Percentiles rank a stretch among this genome's conserved stretches.
These are phyloP conservation scores for Pheosia tremula DNA, from an alignment of 2,888 invertebrate species.

Conservation along the genomic window DNA sequence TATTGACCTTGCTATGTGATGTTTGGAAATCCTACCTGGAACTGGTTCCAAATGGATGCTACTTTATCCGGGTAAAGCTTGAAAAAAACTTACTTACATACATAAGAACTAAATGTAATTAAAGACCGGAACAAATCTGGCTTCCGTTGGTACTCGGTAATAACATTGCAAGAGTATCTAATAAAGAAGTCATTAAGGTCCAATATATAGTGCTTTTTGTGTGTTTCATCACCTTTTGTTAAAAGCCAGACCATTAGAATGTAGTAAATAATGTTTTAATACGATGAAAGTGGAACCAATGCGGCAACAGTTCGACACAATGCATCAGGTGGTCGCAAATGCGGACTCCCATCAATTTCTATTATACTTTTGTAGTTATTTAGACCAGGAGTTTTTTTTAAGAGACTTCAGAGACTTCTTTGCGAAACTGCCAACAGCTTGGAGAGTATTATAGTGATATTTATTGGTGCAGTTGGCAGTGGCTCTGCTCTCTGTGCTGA, in stretches of 20 bases:
- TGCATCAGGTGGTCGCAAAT: too few relatives aligned
- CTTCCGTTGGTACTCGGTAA: not conserved
- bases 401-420: too few relatives aligned
- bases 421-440: too few relatives aligned
- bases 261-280: too few relatives aligned
- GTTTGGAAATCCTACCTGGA: not conserved
- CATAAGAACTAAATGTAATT: constrained; percentile 3
- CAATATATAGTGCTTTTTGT: not conserved
- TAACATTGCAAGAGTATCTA: not conserved
- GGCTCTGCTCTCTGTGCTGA: too few relatives aligned
- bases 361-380: too few relatives aligned
- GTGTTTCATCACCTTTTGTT: not conserved
- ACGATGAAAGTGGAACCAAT: too few relatives aligned
- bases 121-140: not conserved
- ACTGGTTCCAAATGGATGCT: not conserved
- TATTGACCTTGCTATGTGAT: not conserved
- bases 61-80: not conserved
- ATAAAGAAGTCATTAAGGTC: not conserved
- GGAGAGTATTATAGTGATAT: too few relatives aligned
- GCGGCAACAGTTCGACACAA: too few relatives aligned
- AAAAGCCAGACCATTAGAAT: not conserved
- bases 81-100: not conserved
- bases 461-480: too few relatives aligned
- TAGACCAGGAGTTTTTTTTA: too few relatives aligned
- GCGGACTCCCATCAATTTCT: too few relatives aligned